Evolutionary conservation across 1,140 invertebrate species (phyloP).

Genomic region (Trichoplusia ni): DNA sequence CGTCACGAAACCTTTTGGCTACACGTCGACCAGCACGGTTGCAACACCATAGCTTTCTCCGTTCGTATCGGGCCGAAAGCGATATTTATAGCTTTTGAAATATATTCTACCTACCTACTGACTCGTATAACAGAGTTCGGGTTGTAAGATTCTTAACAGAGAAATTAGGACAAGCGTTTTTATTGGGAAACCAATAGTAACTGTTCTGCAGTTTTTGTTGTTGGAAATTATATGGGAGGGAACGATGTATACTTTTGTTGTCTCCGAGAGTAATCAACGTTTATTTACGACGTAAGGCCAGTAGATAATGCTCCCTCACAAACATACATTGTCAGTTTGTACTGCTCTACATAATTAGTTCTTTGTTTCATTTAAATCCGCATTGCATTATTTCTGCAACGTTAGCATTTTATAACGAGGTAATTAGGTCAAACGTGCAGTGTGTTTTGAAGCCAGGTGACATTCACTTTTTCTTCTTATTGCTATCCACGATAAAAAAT

Average conservation of each 20-base stretch:
- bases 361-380: not conserved
- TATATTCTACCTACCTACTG: not conserved
- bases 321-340: too few species aligned
- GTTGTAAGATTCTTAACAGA: too few species aligned
- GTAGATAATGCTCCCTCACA: too few species aligned
- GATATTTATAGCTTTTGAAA: constrained; percentile 42
- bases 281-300: too few species aligned
- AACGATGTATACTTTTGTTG: too few species aligned
- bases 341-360: too few species aligned
- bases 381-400: not conserved
- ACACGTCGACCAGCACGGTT: constrained; percentile 52
- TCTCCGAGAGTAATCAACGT: too few species aligned
- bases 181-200: too few species aligned
- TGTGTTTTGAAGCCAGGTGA: not conserved
- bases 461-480: not conserved
- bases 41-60: constrained; percentile 72
- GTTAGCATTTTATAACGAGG: not conserved
- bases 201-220: too few species aligned
- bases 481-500: not conserved
- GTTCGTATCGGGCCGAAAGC: constrained; percentile 39
- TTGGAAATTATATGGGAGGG: too few species aligned
- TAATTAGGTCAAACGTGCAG: constrained; percentile 5
- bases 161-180: too few species aligned
- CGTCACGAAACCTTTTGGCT: constrained; percentile 73
- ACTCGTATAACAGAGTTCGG: too few species aligned